Evolutionary conservation across 2,888 invertebrate species (phyloP).

Genomic region (Coelogynopora nodosa): DNA sequence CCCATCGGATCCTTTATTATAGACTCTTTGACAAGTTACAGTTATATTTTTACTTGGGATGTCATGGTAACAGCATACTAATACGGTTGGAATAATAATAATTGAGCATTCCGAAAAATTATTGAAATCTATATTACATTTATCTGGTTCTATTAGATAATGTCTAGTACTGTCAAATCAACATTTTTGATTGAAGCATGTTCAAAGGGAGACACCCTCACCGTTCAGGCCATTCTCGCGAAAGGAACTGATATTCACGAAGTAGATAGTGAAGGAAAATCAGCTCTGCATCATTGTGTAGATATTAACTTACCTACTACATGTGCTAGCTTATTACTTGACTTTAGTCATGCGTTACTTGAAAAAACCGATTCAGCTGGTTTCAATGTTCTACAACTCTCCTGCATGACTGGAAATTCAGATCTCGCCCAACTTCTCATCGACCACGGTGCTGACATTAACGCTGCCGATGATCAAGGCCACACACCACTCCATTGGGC

Average conservation of each 20-base stretch:
- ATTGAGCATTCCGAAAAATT: background rate
- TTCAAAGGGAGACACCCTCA: background rate
- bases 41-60: too few relatives aligned
- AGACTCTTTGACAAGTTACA: too few relatives aligned
- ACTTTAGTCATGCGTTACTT: slow-evolving; percentile 69
- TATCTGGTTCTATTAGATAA: too few relatives aligned
- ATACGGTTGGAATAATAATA: background rate
- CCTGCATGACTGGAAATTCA: slow-evolving; percentile 66
- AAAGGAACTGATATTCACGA: background rate
- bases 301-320: slow-evolving; percentile 67
- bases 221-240: background rate
- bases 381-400: slow-evolving; percentile 86
- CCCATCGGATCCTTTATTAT: too few relatives aligned
- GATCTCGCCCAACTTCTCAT: slow-evolving; percentile 72
- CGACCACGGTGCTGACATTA: slow-evolving; percentile 81
- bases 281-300: slow-evolving; percentile 88
- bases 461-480: slow-evolving; percentile 83
- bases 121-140: too few relatives aligned
- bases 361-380: slow-evolving; percentile 73
- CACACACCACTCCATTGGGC: slow-evolving; percentile 98
- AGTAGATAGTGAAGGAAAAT: slow-evolving; percentile 57
- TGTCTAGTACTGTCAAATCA: background rate
- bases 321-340: slow-evolving; percentile 71
- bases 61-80: too few relatives aligned
- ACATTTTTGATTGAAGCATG: background rate